Evolutionary conservation across 2,888 invertebrate genomes (phyloP), one percentile per base, ranked within the genome.

Genomic region (Chymomyza fuscimana): DNA sequence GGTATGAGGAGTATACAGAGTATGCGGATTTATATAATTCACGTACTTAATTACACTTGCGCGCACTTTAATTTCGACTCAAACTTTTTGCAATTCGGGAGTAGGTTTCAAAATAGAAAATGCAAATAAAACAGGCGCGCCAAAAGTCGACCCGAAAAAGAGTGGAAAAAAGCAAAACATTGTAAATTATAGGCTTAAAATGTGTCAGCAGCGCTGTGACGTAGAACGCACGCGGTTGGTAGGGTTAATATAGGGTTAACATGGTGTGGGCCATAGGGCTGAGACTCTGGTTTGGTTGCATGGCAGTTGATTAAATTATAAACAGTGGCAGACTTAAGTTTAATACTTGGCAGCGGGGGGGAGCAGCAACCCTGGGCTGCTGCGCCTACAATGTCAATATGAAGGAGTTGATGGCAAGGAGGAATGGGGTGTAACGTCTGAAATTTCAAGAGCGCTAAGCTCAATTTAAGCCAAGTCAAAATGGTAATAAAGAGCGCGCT

Each of bases 11-110:
- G 36, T 5, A 16, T 19, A n/a, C 10, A 5, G 9, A 71, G 32
- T 32, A 32, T 32, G 9, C 32, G 82, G 73, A 80, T 79, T 86
- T 69, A 75, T 75, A 81, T 81, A 82, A 70, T 77, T 79, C 82
- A 85, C 82, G 87, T 85, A 88, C 87, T 84, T 84, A 84, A 84
- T 84, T 88, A 84, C 84, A 88, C 88, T 84, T 82, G 87, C 88
- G 85, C 84, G 78, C 87, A 87, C 88, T 84, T 88, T 86, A 84
- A 84, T 87, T 84, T 86, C 74, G 68, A 78, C 73, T 76, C 80
- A 67, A 71, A 36, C 60, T 36, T 60, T 15, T 58, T 6, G 51
- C n/a, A 5, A n/a, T 51, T 51, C 25, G 51, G 12, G 10, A 12
- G 58, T 1, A 25, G 25, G 12, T 7, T 54, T 58, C 58, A 60